Base-by-base conservation (phyloP, 2,888 invertebrate species). In the Fragum sueziense region DNA sequence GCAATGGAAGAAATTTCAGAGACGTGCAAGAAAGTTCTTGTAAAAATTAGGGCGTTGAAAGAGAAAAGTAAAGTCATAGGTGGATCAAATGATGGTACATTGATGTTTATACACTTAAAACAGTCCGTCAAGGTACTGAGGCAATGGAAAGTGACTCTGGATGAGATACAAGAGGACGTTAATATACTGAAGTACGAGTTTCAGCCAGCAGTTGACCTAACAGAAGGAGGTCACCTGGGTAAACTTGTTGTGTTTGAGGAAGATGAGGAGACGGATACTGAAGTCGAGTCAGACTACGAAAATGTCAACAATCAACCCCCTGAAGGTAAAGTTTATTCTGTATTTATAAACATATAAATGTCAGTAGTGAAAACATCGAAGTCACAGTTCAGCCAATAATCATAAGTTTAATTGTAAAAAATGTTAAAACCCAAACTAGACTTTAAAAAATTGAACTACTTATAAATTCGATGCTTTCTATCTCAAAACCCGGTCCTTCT, bases 221-320 rank as follows among this genome's bases (percentile, higher is more conserved):
- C 25, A 25, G 41, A 9, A 1, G 14, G 34, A 2, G 65, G 37
- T 11, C 22, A 33, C 22, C 22, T 65, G 37, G 65, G 65, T 25
- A 65, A 65, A 11, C 65, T 65, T 0, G 65, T 41, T 41, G 37
- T 65, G 22, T 65, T 65, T n/a, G 65, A 65, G 41, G n/a, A n/a
- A 3, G 65, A 41, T 33, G 61, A 31, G 14, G 61, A 61, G 17
- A 33, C 31, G 4, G 41, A 41, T 1, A 34, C 17, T 62, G 62
- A 34, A 17, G 27, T 29, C 20, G 62, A 62, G n/a, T 27, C 27
- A 7, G 57, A 57, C n/a, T 14, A 57, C n/a, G 57, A 57, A 7
- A 57, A 6, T 4, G 14, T 7, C 25, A 27, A 2, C 25, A 57
- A 3, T 22, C 7, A 57, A 3, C 11, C 11, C 25, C 57, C 25